Evolutionary conservation across 2,113 vertebrate species (phyloP).

Genomic region (Chaetorhynchus papuensis): DNA sequence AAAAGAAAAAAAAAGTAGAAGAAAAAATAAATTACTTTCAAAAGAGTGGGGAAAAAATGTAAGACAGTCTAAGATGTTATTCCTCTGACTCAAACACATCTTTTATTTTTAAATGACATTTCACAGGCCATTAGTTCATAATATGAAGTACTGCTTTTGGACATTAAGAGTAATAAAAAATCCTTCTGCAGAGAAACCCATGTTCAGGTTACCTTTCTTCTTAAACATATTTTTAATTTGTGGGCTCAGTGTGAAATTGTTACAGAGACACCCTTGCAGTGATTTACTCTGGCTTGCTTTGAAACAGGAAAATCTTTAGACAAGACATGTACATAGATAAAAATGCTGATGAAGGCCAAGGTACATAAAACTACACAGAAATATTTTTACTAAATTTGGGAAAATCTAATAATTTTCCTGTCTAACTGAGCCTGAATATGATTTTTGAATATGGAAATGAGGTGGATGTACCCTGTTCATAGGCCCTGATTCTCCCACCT

Average conservation of each 20-base stretch:
- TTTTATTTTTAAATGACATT: slow-evolving; percentile 63
- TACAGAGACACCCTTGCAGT: background rate
- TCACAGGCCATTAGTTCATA: slow-evolving; percentile 49
- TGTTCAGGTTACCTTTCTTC: slow-evolving; percentile 12
- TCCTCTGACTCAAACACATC: slow-evolving; percentile 37
- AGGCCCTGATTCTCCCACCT: background rate
- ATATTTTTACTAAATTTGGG: background rate
- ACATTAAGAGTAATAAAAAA: slow-evolving; percentile 29
- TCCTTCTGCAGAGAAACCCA: background rate
- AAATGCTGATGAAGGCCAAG: background rate
- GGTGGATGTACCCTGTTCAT: background rate
- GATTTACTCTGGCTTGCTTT: background rate
- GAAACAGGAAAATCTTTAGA: background rate
- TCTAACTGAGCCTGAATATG: background rate
- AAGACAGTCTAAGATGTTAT: slow-evolving; percentile 25
- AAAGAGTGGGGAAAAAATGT: background rate
- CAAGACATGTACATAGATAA: background rate
- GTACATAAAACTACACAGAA: background rate
- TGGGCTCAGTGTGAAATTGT: background rate
- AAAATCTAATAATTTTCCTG: background rate
- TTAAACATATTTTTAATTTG: slow-evolving; percentile 25
- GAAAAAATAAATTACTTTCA: slow-evolving; percentile 37
- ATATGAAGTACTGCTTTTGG: slow-evolving; percentile 32
- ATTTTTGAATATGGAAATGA: background rate
- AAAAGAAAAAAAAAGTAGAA: background rate